These are phyloP conservation scores for Pristis pectinata DNA, from an alignment of 2,797 vertebrate species.

Conservation along the genomic window DNA sequence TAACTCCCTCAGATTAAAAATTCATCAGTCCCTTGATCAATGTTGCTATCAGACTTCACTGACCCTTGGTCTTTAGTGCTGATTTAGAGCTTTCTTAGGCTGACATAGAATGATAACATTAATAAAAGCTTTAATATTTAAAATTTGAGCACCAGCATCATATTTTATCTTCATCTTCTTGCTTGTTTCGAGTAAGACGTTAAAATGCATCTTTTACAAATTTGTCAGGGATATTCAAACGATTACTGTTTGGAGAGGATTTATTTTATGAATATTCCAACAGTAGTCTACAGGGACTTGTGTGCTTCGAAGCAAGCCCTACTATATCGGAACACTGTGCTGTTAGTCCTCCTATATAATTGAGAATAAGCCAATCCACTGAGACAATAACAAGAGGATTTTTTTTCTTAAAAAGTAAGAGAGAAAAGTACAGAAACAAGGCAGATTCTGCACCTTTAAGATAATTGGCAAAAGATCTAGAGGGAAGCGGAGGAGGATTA, in stretches of 20 bases:
- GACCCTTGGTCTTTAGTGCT: conserved; percentile 43
- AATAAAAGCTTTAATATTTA: conserved; percentile 48
- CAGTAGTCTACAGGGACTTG: background rate
- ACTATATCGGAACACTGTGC: too few species aligned
- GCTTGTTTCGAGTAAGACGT: background rate
- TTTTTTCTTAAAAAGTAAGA: background rate
- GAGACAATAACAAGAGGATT: background rate
- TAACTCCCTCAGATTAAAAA: conserved; percentile 46
- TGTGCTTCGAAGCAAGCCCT: too few species aligned
- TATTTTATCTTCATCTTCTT: background rate
- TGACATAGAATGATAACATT: conserved; percentile 45
- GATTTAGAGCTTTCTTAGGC: conserved; percentile 39
- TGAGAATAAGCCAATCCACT: background rate
- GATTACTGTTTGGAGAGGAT: background rate
- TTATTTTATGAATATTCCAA: background rate
- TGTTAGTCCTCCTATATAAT: background rate
- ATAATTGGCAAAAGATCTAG: background rate
- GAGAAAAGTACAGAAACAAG: background rate
- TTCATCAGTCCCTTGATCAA: conserved; percentile 47
- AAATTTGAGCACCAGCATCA: conserved; percentile 38
- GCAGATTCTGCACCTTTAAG: background rate
- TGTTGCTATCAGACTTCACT: conserved; percentile 43
- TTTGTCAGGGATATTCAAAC: background rate
- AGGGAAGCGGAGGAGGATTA: background rate
- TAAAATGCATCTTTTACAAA: conserved; percentile 1